A percentile compares a stretch with the other conserved stretches of the same genome.
These are phyloP conservation scores for Psammodynastes pulverulentus DNA, from an alignment of 2,113 vertebrate species.

Conservation along the genomic window DNA sequence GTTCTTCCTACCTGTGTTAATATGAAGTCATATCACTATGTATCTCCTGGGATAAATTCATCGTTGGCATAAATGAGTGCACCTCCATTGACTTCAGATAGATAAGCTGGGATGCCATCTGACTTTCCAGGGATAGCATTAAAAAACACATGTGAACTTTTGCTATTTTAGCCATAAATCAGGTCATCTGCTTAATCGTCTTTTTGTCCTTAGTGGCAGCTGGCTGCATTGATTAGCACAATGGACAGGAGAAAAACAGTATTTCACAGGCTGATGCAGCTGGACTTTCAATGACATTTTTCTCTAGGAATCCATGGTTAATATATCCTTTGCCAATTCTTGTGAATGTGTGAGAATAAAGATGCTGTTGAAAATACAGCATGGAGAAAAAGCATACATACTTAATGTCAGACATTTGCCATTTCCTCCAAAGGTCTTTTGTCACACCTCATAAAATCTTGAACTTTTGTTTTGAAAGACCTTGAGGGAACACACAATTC, in stretches of 20 bases:
- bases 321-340: not conserved
- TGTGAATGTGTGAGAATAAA: slow-evolving; percentile 3
- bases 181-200: slow-evolving; percentile 22
- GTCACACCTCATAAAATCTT: not conserved
- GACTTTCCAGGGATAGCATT: slow-evolving; percentile 6
- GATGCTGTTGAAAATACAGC: not conserved
- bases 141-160: slow-evolving; percentile 1
- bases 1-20: slow-evolving; percentile 4
- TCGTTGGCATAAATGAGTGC: not conserved
- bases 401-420: not conserved
- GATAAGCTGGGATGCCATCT: slow-evolving; percentile 8
- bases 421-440: not conserved
- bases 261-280: not conserved
- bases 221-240: not conserved
- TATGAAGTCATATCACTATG: slow-evolving; percentile 7
- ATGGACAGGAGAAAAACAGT: not conserved
- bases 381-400: not conserved
- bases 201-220: slow-evolving; percentile 27
- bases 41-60: slow-evolving; percentile 13
- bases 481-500: not conserved
- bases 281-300: not conserved
- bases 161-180: slow-evolving; percentile 16
- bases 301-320: not conserved
- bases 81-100: slow-evolving; percentile 9
- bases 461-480: not conserved